These are phyloP conservation scores for Archips crataeganus DNA, from an alignment of 2,888 invertebrate species.

Conservation along the genomic window DNA sequence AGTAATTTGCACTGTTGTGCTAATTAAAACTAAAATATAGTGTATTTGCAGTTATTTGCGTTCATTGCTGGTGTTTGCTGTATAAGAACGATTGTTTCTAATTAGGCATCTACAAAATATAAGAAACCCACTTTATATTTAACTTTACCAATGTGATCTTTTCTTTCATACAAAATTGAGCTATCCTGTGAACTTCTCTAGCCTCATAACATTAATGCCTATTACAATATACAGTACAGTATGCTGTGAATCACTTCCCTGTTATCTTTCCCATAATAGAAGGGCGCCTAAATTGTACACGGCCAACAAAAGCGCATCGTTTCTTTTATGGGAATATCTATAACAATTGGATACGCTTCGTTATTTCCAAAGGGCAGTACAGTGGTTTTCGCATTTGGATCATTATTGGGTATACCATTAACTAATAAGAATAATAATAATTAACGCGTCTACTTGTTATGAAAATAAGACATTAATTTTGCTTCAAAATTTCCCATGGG, in stretches of 20 bases:
- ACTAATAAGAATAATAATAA: background rate
- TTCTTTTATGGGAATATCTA: conserved; percentile 13
- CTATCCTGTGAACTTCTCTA: background rate
- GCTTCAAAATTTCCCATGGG: background rate
- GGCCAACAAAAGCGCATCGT: conserved; percentile 27
- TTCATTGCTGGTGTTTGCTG: too few species aligned
- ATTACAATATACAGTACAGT: too few species aligned
- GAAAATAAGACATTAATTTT: background rate
- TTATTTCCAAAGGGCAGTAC: conserved; percentile 1
- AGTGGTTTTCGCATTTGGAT: background rate
- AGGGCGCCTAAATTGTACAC: conserved; percentile 31
- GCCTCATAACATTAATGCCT: background rate
- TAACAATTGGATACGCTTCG: conserved; percentile 30
- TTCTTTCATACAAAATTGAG: too few species aligned
- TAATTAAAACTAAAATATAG: too few species aligned
- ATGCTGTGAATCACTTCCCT: background rate
- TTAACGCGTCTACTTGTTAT: background rate
- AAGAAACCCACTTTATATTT: too few species aligned
- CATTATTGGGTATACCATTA: background rate
- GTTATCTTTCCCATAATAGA: background rate
- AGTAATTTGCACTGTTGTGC: too few species aligned
- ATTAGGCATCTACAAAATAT: too few species aligned
- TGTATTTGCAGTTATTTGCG: too few species aligned
- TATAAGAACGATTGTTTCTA: too few species aligned
- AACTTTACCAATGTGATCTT: too few species aligned